These are phyloP conservation scores for Acridotheres tristis DNA, from an alignment of 2,797 vertebrate genomes.

Conservation along the genomic window DNA sequence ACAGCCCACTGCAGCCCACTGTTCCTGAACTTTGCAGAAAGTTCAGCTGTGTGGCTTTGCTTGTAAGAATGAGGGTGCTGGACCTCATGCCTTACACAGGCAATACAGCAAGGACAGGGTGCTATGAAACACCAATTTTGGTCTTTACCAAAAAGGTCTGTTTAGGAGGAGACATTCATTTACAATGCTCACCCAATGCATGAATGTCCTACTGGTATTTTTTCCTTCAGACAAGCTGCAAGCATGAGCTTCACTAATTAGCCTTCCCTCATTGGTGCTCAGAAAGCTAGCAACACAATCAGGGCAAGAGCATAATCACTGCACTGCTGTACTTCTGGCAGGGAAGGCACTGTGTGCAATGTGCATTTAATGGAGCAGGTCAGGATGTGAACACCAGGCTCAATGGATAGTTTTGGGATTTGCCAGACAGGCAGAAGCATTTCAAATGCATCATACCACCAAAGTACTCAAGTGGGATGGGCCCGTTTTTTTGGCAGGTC, in stretches of 20 bases:
- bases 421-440: neutral
- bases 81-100: neutral
- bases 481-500: neutral
- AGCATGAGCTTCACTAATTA: neutral
- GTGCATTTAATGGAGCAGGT: neutral
- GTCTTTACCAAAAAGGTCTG: neutral
- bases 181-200: accelerated
- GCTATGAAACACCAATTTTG: neutral
- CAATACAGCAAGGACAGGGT: neutral
- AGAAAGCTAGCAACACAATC: neutral
- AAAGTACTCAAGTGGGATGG: neutral
- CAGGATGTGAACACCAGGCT: neutral
- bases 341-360: neutral
- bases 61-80: neutral
- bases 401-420: neutral
- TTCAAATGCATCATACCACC: neutral
- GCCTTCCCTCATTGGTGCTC: accelerated
- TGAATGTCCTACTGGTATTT: neutral
- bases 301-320: neutral
- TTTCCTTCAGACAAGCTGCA: neutral
- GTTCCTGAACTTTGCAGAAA: neutral
- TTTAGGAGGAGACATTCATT: neutral
- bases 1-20: neutral
- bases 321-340: neutral
- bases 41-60: neutral